These are phyloP conservation scores for Desmodus rotundus DNA, from an alignment of 2,113 vertebrate genomes.

Conservation along the genomic window DNA sequence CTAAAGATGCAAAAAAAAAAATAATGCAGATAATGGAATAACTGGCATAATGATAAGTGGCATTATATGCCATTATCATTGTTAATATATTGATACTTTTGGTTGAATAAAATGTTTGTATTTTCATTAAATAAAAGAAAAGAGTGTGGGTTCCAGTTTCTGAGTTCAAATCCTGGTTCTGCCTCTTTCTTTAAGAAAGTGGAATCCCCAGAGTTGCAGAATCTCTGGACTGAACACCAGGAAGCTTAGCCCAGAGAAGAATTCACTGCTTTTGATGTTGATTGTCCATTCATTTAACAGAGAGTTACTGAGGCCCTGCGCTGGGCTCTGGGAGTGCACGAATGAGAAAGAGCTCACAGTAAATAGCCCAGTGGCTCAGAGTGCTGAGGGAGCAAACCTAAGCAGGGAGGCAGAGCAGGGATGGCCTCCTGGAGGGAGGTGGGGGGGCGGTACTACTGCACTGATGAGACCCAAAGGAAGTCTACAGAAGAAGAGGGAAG, in stretches of 20 bases:
- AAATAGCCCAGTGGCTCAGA: not conserved
- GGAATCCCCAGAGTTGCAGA: not conserved
- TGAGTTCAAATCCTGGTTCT: not conserved
- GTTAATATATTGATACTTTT: not conserved
- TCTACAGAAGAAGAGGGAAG: not conserved
- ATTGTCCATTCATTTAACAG: not conserved
- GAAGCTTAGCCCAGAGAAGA: not conserved
- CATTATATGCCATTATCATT: not conserved
- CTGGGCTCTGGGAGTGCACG: no score
- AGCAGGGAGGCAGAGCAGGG: not conserved
- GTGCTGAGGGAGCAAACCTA: not conserved
- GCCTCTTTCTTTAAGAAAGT: not conserved
- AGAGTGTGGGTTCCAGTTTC: not conserved
- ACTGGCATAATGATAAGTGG: not conserved
- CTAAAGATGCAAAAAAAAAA: slow-evolving; percentile 22
- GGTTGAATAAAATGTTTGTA: not conserved
- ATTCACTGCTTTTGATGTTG: not conserved
- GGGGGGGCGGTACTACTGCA: no score
- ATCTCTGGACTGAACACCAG: not conserved
- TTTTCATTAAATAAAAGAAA: not conserved
- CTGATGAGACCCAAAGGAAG: not conserved
- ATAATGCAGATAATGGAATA: slow-evolving; percentile 6
- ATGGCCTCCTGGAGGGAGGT: not conserved
- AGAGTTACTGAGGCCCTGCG: not conserved
- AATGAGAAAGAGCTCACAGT: not conserved